Base-by-base conservation (phyloP, 2,113 vertebrate genomes). In the Bostrychus sinensis region DNA sequence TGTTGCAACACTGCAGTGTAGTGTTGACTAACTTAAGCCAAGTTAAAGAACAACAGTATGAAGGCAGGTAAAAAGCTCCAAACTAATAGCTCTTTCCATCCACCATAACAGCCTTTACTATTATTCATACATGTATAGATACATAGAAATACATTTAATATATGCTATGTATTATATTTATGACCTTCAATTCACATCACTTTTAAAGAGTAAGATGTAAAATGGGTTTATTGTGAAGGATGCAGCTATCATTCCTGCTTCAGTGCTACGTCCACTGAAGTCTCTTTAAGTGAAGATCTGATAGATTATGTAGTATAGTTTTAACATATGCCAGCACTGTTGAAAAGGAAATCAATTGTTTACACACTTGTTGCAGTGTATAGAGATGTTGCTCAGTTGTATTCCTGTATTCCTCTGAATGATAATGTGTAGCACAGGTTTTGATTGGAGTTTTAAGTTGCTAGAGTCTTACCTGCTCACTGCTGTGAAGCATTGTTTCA, bases 261-360 rank as follows among this genome's bases (percentile, higher is more conserved):
- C 37, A 62, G 50, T 60, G 67, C 66, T 59, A 63, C 55, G 55
- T 70, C 56, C 58, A 28, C 55, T 34, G 71, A 70, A 86, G 63
- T n/a, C 84, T 86, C 14, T 89, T 86, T 88, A 80, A 89, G 89
- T 94, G 87, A 22, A 59, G 80, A 78, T 69, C 75, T 78, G 77
- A 77, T 86, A 64, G 84, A 87, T 83, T 74, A 74, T 79, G 77
- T 81, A 67, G 74, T 70, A 81, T 86, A 72, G 42, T 64, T 8
- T 71, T 58, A 62, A 72, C 61, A 30, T 80, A 79, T 85, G 89
- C 78, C 51, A 59, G 81, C 70, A 80, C 56, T 86, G 84, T 83
- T 82, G 81, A 48, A 36, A 91, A 91, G 88, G 61, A 86, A 84
- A 90, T 91, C 70, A 55, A 93, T 89, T 87, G 75, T 87, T 87